Base-by-base conservation (phyloP, 1,140 invertebrate genomes). In the Zaprionus ornatus region DNA sequence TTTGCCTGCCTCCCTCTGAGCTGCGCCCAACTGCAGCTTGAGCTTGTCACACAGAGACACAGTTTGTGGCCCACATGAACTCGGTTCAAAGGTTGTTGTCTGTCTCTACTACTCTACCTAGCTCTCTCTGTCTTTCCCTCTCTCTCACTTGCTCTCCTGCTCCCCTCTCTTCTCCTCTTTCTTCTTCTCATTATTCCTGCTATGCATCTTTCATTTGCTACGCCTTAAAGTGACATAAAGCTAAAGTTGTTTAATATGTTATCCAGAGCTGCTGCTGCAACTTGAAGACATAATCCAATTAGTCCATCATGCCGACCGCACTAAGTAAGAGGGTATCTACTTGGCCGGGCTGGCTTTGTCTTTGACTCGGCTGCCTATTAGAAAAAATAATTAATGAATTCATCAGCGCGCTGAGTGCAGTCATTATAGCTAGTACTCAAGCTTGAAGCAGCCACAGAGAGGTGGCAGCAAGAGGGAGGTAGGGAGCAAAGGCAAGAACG, bases 371-470 rank as follows among this genome's bases (percentile, higher is more conserved):
- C 45, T 48, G 17, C 4, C 19, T 79, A 87, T 77, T 79, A 79
- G 62, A 71, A 78, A 74, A 80, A 80, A 77, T 87, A 86, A 86
- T 86, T 87, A 86, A 87, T 87, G 84, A 82, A 86, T 87, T 87
- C 84, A 88, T 83, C 76, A 79, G 71, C 45, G 66, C 15, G 68
- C 80, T 86, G 82, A 86, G 82, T 87, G 83, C 82, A 85, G 75
- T 77, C 83, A 82, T 86, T 84, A 84, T 67, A 66, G 74, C 71
- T 73, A 1, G 13, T 55, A 17, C 52, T 29, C 40, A 17, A 17
- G 40, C n/a, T 9, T 45, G 40, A 17, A 45, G n/a, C 7, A n/a
- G n/a, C n/a, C n/a, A 42, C 15, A n/a, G n/a, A 17, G n/a, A 3
- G 40, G 68, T 71, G 67, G 82, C 45, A 21, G 19, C 0, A n/a